A percentile compares a stretch with the other conserved stretches of the same genome.
phyloP scores from a whole-genome alignment of 2,797 vertebrate genomes.

The Acanthis flammea region DNA sequence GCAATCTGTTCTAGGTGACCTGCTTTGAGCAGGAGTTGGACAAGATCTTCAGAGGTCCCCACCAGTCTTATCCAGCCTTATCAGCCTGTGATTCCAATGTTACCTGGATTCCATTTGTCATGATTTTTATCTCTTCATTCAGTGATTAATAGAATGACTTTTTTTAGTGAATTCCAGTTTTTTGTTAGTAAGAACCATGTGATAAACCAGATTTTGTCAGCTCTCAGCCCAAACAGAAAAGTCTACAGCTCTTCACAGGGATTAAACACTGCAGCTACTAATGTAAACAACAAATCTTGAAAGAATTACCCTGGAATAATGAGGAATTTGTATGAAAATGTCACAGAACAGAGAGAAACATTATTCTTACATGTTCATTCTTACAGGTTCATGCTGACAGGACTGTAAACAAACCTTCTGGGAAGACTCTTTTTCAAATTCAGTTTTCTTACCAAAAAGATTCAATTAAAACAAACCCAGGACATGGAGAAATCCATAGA shows the following conservation, averaged over 20 bases:
- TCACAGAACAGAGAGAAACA: background rate
- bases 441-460: background rate
- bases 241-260: background rate
- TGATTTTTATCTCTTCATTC: background rate
- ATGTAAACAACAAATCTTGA: background rate
- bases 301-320: background rate
- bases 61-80: background rate
- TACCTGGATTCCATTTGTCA: background rate
- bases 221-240: background rate
- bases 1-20: background rate
- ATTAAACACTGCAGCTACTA: background rate
- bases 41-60: background rate
- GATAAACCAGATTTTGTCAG: background rate
- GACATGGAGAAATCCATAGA: background rate
- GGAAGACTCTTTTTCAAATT: background rate
- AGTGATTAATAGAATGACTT: rapidly evolving
- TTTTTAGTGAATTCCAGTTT: background rate
- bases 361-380: background rate
- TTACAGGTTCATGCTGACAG: background rate
- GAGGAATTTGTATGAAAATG: background rate
- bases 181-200: background rate
- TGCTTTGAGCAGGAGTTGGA: background rate
- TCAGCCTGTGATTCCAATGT: background rate
- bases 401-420: background rate
- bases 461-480: background rate